Evolutionary conservation across 2,888 invertebrate species (phyloP), one percentile per base, ranked within the genome.

Genomic region (Cryptocephalus moraei): DNA sequence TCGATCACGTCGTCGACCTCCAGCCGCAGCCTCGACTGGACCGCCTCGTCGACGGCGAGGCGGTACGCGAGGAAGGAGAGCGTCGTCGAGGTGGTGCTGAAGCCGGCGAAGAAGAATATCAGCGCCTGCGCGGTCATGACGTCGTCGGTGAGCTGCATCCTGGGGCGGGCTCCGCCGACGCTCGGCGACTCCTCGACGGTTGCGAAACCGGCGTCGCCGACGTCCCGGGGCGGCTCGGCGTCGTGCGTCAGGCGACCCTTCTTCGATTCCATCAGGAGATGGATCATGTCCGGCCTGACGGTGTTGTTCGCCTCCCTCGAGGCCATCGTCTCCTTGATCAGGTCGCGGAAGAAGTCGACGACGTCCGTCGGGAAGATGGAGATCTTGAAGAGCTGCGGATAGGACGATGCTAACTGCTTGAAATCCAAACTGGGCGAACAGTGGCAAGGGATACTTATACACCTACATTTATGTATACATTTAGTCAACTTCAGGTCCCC

Each of bases 121-220:
- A 75, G 47, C 10, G 73, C 73, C 62, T 80, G 80, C 0, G 78
- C 76, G 1, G 76, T 73, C 6, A 80, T 68, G 44, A 78, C 78
- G 1, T 73, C 69, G 50, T 79, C 76, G 8, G 49, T 59, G 11
- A 64, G 52, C 41, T 54, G 43, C 22, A 43, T 41, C 10, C 48
- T 36, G 58, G 3, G 2, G 9, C 13, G 33, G 9, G 11, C 4
- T 10, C 8, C 33, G 11, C 10, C 31, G 33, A 34, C 9, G 22
- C 6, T n/a, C n/a, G 31, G 8, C 11, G 45, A 45, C 51, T 67
- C 63, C 49, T 62, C 47, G 9, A 59, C 61, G 10, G 62, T 58
- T n/a, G 64, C 59, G 49, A 64, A 63, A 13, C 63, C 62, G 42
- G 59, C 45, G 45, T 56, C 50, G 8, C 44, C 33, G 10, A 54